phyloP scores from a whole-genome alignment of 2,888 invertebrate genomes.

The Plagodis pulveraria region DNA sequence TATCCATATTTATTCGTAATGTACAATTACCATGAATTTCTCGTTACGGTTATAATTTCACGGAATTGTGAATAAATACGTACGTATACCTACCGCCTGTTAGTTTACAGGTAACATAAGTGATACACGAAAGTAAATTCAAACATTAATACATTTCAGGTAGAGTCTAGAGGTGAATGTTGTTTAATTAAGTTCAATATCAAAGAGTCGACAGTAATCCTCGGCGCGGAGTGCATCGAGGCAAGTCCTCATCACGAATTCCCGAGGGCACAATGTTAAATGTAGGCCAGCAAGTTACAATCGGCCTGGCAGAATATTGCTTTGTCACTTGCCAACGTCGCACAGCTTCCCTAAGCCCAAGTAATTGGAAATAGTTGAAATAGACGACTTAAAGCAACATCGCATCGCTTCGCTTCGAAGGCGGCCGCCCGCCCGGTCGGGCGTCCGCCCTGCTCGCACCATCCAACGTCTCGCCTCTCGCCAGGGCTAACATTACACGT shows the following conservation, averaged over 20 bases:
- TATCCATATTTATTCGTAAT: not conserved
- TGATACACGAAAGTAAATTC: not conserved
- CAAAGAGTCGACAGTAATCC: slow-evolving; percentile 69
- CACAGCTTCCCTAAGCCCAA: slow-evolving; percentile 79
- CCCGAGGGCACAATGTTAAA: slow-evolving; percentile 78
- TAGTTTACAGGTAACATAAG: not conserved
- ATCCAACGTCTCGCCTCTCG: slow-evolving; percentile 25
- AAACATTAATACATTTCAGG: slow-evolving; percentile 1
- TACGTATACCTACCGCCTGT: not conserved
- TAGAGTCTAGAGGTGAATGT: slow-evolving; percentile 5
- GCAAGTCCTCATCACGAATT: slow-evolving; percentile 77
- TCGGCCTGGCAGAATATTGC: slow-evolving; percentile 77
- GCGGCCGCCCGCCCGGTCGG: slow-evolving; percentile 23
- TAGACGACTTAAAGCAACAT: slow-evolving; percentile 73
- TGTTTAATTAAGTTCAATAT: slow-evolving; percentile 37
- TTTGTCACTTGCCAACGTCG: slow-evolving; percentile 83
- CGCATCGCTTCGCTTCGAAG: slow-evolving; percentile 41
- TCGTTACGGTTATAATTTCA: too few relatives aligned
- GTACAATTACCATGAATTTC: too few relatives aligned
- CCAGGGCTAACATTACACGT: slow-evolving; percentile 33
- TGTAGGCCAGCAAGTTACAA: slow-evolving; percentile 81
- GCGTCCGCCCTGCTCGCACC: slow-evolving; percentile 9
- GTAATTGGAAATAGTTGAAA: slow-evolving; percentile 85
- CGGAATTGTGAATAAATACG: not conserved
- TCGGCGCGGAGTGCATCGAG: slow-evolving; percentile 67